Conservation (phyloP, 2,797 vertebrate genomes). For the Garrulus glandarius region DNA sequence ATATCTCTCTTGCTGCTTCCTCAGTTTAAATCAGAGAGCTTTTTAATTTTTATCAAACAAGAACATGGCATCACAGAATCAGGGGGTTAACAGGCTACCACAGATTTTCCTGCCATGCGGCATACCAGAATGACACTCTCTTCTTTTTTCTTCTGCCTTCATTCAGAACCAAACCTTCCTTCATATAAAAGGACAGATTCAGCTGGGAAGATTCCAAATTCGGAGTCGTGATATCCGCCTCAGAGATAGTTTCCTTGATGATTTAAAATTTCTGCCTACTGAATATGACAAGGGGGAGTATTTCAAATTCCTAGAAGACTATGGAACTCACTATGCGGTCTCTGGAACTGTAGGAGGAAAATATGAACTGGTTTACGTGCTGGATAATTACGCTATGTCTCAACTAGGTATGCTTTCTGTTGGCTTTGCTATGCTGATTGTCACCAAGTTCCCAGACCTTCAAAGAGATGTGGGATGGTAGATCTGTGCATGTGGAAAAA, state of each 20-base stretch:
- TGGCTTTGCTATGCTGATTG: neutral
- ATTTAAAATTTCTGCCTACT: constrained; percentile 78
- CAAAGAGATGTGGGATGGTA: neutral
- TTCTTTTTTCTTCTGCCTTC: neutral
- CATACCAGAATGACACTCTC: neutral
- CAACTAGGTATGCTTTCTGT: constrained; percentile 26
- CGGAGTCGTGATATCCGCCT: constrained; percentile 73
- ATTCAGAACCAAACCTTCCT: constrained; percentile 83
- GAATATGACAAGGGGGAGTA: constrained; percentile 88
- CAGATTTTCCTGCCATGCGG: neutral
- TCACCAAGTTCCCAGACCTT: neutral
- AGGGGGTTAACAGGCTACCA: neutral
- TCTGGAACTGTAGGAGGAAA: constrained; percentile 85
- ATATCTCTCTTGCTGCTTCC: neutral
- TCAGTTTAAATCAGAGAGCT: neutral
- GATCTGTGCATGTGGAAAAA: neutral
- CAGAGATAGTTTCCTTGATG: constrained; percentile 77
- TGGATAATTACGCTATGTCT: constrained; percentile 75
- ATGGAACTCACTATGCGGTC: constrained; percentile 89
- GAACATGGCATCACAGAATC: no score
- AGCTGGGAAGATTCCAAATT: constrained; percentile 85
- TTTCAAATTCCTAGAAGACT: constrained; percentile 89
- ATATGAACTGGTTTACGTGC: constrained; percentile 87
- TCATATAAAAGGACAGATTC: constrained; percentile 80
- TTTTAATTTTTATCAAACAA: neutral